phyloP scores from a whole-genome alignment of 2,113 vertebrate genomes.

The Pygoscelis antarcticus region DNA sequence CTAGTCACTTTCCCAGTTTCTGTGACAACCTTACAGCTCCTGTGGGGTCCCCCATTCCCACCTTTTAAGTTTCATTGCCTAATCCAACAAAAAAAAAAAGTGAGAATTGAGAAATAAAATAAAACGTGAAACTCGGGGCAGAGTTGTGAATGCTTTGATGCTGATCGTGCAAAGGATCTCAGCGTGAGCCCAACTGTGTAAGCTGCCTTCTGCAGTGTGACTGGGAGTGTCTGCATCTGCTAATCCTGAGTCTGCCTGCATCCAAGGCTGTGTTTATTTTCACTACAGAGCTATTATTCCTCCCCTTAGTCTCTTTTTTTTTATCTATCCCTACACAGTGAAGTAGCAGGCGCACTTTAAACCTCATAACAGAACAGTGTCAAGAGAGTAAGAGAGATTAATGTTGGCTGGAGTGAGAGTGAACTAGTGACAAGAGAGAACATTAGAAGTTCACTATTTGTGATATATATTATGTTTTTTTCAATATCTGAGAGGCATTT shows the following conservation, averaged over 20 bases:
- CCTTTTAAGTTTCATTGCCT: neutral
- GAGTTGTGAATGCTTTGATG: neutral
- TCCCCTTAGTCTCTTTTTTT: neutral
- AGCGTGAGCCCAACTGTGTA: rapidly evolving
- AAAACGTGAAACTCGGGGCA: rapidly evolving
- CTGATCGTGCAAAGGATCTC: neutral
- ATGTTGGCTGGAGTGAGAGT: neutral
- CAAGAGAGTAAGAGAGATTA: neutral
- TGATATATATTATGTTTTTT: neutral
- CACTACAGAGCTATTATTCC: neutral
- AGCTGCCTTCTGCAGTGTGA: neutral
- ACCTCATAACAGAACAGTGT: neutral
- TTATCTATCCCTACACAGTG: neutral
- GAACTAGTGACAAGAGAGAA: neutral
- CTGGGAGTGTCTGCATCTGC: neutral
- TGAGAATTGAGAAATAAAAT: neutral
- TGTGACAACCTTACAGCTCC: neutral
- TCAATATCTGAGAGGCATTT: neutral
- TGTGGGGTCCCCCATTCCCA: neutral
- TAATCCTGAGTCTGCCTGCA: neutral
- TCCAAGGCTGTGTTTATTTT: neutral
- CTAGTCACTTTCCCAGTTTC: neutral
- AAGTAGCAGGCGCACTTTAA: neutral
- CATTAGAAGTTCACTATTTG: neutral
- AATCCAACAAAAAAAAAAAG: neutral